These are phyloP conservation scores for Spermophilus dauricus DNA, from an alignment of 2,113 vertebrate genomes.

Conservation along the genomic window DNA sequence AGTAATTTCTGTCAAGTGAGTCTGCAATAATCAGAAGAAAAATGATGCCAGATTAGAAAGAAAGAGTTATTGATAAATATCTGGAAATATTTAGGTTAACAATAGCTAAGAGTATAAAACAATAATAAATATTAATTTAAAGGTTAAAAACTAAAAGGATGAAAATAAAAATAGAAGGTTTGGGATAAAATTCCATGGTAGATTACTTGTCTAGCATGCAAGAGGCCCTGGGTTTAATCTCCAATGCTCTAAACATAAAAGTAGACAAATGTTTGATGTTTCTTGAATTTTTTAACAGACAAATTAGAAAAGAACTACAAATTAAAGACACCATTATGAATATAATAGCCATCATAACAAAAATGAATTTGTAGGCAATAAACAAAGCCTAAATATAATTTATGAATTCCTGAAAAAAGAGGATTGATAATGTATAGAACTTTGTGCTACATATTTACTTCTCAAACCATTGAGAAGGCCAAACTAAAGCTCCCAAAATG, in stretches of 20 bases:
- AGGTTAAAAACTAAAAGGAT: not conserved
- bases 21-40: not conserved
- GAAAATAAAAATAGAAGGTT: not conserved
- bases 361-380: not conserved
- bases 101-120: not conserved
- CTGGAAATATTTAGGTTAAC: not conserved
- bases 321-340: not conserved
- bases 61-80: not conserved
- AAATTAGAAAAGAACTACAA: not conserved
- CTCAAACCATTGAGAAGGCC: not conserved
- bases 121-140: not conserved
- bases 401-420: not conserved
- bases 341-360: not conserved
- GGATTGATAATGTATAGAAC: not conserved
- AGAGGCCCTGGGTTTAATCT: too few relatives aligned
- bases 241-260: too few relatives aligned
- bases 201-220: too few relatives aligned
- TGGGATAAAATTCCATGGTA: not conserved
- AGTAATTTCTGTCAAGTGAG: not conserved
- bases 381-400: not conserved
- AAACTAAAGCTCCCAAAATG: not conserved
- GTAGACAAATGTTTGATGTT: not conserved
- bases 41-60: not conserved
- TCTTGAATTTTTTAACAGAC: not conserved
- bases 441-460: not conserved